Conservation (phyloP, 2,888 invertebrate species). For the Lycophotia porphyrea region DNA sequence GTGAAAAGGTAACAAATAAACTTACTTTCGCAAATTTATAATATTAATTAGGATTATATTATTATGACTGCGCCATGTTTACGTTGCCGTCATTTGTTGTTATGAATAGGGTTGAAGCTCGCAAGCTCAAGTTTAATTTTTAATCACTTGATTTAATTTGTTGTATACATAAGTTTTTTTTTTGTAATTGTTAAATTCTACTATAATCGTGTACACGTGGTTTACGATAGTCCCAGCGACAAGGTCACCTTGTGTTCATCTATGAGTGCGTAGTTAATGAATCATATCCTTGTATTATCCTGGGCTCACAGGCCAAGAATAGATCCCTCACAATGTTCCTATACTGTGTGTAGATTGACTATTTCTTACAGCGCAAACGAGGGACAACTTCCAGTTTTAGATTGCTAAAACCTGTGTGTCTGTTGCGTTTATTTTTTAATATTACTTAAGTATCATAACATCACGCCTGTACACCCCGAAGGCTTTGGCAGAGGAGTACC, state of each 20-base stretch:
- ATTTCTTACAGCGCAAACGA: not conserved
- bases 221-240: not conserved
- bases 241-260: slow-evolving; percentile 15
- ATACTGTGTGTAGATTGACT: not conserved
- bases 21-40: too few relatives aligned
- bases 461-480: not conserved
- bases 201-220: not conserved
- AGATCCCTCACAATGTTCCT: slow-evolving; percentile 6
- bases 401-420: not conserved
- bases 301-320: not conserved
- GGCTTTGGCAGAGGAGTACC: not conserved
- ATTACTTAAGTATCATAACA: not conserved
- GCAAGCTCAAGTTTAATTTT: not conserved
- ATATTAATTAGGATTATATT: too few relatives aligned
- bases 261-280: not conserved
- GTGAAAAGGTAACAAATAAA: too few relatives aligned
- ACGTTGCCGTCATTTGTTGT: not conserved
- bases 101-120: not conserved
- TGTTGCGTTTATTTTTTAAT: not conserved
- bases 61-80: not conserved
- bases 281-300: slow-evolving; percentile 5
- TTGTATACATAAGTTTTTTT: not conserved
- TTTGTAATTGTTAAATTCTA: not conserved
- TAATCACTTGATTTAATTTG: not conserved
- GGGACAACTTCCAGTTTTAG: not conserved